Percentiles rank a stretch among this genome's conserved stretches.
Conservation (phyloP, 1,140 invertebrate genomes). For the Mycetomoellerius zeteki region DNA sequence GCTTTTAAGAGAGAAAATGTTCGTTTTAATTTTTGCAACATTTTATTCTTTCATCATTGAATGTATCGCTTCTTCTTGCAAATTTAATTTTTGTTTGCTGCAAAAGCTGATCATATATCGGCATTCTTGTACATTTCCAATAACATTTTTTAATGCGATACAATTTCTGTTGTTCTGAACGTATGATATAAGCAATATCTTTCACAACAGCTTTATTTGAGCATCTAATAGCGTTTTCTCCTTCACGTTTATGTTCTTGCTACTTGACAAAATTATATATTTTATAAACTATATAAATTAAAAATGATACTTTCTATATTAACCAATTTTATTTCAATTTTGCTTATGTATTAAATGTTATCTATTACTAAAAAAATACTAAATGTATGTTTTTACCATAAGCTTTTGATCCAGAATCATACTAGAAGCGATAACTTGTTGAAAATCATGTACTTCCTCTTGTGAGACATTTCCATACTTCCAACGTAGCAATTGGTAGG, state of each 20-base stretch:
- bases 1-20: background rate
- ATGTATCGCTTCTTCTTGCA: background rate
- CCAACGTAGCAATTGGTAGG: constrained; percentile 74
- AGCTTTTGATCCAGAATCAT: constrained; percentile 47
- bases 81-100: background rate
- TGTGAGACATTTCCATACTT: constrained; percentile 60
- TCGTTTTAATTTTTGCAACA: background rate
- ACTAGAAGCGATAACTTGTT: constrained; percentile 38
- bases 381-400: constrained; percentile 44
- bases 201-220: constrained; percentile 11
- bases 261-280: constrained; percentile 24
- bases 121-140: constrained; percentile 48
- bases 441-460: constrained; percentile 40
- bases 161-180: constrained; percentile 31
- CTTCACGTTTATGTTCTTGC: constrained; percentile 17
- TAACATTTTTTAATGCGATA: constrained; percentile 39
- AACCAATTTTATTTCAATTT: background rate
- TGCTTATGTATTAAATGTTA: background rate
- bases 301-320: background rate
- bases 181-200: constrained; percentile 8
- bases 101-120: background rate
- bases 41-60: background rate
- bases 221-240: constrained; percentile 26
- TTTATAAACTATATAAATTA: constrained; percentile 5
- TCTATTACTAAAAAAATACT: background rate